A percentile compares a stretch with the other conserved stretches of the same genome.
Evolutionary conservation across 2,888 invertebrate genomes (phyloP).

Genomic region (Choristoneura rosaceana): DNA sequence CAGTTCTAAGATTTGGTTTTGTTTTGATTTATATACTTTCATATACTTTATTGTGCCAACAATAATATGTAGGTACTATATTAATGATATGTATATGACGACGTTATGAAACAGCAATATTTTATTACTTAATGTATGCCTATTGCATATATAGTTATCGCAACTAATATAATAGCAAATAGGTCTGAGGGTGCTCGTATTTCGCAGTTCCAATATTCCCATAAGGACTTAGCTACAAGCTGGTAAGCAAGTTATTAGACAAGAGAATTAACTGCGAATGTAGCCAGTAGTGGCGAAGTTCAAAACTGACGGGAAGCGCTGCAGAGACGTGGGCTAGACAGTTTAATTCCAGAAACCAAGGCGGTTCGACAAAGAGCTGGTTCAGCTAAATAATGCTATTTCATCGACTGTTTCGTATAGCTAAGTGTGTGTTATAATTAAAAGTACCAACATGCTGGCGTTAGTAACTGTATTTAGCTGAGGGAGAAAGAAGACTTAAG

Average conservation of each 20-base stretch:
- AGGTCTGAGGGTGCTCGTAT: slow-evolving; percentile 4
- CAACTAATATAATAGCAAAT: background rate
- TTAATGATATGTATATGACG: background rate
- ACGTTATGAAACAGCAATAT: background rate
- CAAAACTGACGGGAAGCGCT: slow-evolving; percentile 34
- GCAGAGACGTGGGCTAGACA: slow-evolving; percentile 38
- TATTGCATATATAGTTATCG: background rate
- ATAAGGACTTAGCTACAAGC: slow-evolving; percentile 10
- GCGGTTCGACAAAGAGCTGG: slow-evolving; percentile 35
- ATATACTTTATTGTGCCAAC: too few relatives aligned
- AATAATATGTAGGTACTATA: too few relatives aligned
- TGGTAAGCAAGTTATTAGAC: slow-evolving; percentile 26
- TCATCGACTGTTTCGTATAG: slow-evolving; percentile 18
- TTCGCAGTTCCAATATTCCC: slow-evolving; percentile 22
- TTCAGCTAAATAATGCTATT: slow-evolving; percentile 26
- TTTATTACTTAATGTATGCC: background rate
- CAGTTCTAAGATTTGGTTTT: slow-evolving; percentile 1
- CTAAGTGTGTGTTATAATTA: background rate
- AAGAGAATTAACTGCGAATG: slow-evolving; percentile 33
- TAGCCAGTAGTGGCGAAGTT: slow-evolving; percentile 28
- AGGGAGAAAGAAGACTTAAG: background rate
- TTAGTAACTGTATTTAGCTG: background rate
- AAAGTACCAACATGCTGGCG: too few relatives aligned
- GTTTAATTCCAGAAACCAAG: slow-evolving; percentile 41
- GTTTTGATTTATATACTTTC: background rate